Conservation (phyloP, 1,140 invertebrate species). For the Goniozus legneri region DNA sequence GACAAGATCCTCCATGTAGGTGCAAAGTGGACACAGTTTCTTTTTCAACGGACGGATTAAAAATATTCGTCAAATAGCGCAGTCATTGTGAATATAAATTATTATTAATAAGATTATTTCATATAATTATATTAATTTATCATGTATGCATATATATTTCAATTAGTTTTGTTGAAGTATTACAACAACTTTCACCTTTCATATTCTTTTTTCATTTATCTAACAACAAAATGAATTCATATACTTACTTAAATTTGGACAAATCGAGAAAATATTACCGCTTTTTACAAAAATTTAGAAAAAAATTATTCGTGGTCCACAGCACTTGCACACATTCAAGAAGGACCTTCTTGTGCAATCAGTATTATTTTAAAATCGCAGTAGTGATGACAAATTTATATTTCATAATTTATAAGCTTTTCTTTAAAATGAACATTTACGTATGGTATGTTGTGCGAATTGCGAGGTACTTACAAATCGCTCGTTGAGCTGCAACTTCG, state of each 20-base stretch:
- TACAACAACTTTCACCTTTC: too few relatives aligned
- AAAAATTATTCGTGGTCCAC: background rate
- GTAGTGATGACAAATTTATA: conserved; percentile 37
- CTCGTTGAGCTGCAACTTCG: background rate
- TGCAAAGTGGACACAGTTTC: conserved; percentile 9
- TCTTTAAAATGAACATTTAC: conserved; percentile 27
- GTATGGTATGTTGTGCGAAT: too few relatives aligned
- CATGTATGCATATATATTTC: too few relatives aligned
- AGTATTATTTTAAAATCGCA: conserved; percentile 40
- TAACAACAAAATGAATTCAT: too few relatives aligned
- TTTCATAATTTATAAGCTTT: conserved; percentile 19
- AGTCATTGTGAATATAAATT: background rate
- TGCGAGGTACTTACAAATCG: too few relatives aligned
- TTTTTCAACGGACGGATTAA: background rate
- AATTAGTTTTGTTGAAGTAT: too few relatives aligned
- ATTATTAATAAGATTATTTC: background rate
- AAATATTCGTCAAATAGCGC: background rate
- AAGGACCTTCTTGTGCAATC: conserved; percentile 11
- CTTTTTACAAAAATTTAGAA: too few relatives aligned
- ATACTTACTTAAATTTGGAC: conserved; percentile 15
- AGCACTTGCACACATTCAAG: conserved; percentile 21
- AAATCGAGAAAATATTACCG: too few relatives aligned
- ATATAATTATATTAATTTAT: too few relatives aligned
- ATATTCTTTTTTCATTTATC: too few relatives aligned
- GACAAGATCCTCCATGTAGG: conserved; percentile 14